Percentiles rank a stretch among this genome's conserved stretches.
These are phyloP conservation scores for Sebastiscus albofasciatus DNA, from an alignment of 2,797 vertebrate species.

Conservation along the genomic window DNA sequence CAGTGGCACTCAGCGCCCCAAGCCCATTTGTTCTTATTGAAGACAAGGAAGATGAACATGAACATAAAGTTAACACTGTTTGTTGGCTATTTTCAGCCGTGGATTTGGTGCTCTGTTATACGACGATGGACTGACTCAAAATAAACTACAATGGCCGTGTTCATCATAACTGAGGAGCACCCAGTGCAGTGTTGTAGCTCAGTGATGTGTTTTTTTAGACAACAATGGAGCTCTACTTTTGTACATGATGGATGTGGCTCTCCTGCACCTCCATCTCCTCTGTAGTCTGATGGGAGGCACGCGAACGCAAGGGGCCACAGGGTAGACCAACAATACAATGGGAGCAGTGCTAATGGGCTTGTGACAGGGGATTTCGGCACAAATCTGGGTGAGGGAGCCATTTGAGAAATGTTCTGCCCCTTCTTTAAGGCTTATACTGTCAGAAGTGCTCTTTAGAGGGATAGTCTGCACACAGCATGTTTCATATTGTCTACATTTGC, in stretches of 20 bases:
- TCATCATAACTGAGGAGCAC: not conserved
- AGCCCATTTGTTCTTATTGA: not conserved
- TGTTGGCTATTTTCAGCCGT: not conserved
- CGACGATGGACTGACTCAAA: not conserved
- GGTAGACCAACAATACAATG: conserved; percentile 27
- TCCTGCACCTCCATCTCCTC: conserved; percentile 24
- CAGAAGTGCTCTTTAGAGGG: conserved; percentile 19
- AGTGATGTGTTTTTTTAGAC: not conserved
- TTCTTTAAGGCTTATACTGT: conserved; percentile 5
- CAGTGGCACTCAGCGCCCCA: not conserved
- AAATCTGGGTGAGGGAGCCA: conserved; percentile 26
- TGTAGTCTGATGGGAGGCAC: conserved; percentile 28
- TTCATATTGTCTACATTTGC: conserved; percentile 6
- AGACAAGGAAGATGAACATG: not conserved
- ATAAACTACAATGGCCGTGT: not conserved
- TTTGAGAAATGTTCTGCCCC: conserved; percentile 34
- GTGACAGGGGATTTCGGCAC: conserved; percentile 9
- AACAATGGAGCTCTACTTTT: not conserved
- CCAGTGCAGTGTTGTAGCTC: not conserved
- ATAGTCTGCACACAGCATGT: not conserved
- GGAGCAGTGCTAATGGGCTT: conserved; percentile 33
- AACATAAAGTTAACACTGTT: not conserved
- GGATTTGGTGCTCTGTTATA: not conserved
- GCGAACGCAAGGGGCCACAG: conserved; percentile 15
- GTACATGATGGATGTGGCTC: conserved; percentile 43